Base-by-base conservation (phyloP, 2,113 vertebrate genomes). In the Ceyx melanurus region DNA sequence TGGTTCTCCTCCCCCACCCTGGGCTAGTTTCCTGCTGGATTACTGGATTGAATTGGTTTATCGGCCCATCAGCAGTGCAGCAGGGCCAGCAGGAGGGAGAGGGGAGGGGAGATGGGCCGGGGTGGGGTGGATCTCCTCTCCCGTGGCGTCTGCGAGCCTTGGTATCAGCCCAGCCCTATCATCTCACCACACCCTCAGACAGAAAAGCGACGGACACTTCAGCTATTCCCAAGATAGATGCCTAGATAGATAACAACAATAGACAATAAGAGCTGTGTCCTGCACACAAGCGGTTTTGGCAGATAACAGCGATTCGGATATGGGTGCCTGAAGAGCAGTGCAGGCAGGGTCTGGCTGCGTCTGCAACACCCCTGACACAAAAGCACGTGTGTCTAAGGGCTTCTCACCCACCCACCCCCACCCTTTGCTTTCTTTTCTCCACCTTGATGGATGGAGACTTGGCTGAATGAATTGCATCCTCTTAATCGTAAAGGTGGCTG, bases 171-270 rank as follows among this genome's bases (percentile, higher is more conserved):
- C 88, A 80, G 68, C 85, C 74, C 53, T 51, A 23, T 15, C 71
- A 68, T 84, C 66, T 37, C 54, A 54, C 95, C 93, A 74, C 93
- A 88, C 92, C 93, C 94, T 89, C 58, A 23, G 58, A 79, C 14
- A 86, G 66, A 75, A 82, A 81, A 87, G 86, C 3, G 48, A 90
- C 84, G 92, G 83, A 90, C 86, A 82, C 88, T 90, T 57, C 88
- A 79, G 45, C 81, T 86, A 75, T 84, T 93, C 80, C 83, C 71
- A 31, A 45, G 83, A 86, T 46, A 94, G 96, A 92, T 85, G 75
- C 76, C 89, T 82, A 50, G 37, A 68, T 37, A 93, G 95, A 82
- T 92, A 82, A 72, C 14, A 93, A 94, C 94, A 94, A 76, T 84
- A 86, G 95, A 95, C 91, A 95, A 95, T 95, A 89, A 92, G 77